Conservation (phyloP, 1,140 invertebrate species). For the Drosophila sp. region DNA sequence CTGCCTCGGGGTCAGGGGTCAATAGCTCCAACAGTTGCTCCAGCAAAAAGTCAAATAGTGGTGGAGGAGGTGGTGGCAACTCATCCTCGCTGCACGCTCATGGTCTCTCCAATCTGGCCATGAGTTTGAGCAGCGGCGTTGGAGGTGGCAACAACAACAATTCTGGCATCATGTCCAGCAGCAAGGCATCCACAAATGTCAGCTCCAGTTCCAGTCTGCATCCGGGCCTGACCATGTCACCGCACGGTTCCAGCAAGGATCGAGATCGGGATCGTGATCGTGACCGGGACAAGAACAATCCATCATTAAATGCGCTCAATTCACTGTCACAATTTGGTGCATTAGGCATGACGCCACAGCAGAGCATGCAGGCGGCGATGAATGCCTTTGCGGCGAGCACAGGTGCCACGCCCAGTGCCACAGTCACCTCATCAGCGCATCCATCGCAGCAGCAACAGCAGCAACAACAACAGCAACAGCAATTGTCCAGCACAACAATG, state of each 20-base stretch:
- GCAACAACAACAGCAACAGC: constrained; percentile 45
- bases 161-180: constrained; percentile 59
- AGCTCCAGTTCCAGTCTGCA: constrained; percentile 64
- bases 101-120: constrained; percentile 54
- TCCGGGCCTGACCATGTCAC: constrained; percentile 63
- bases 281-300: constrained; percentile 79
- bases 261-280: constrained; percentile 56
- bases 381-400: constrained; percentile 81
- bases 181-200: constrained; percentile 60
- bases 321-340: constrained; percentile 81
- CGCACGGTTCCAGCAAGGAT: constrained; percentile 49
- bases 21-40: constrained; percentile 57
- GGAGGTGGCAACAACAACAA: constrained; percentile 31
- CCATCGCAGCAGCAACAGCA: constrained; percentile 50
- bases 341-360: constrained; percentile 80
- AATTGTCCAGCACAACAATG: constrained; percentile 43
- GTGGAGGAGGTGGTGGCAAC: constrained; percentile 32
- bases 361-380: constrained; percentile 84
- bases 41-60: constrained; percentile 74
- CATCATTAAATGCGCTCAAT: constrained; percentile 81
- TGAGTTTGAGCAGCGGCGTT: constrained; percentile 25
- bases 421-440: constrained; percentile 62
- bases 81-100: constrained; percentile 60
- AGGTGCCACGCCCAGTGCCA: constrained; percentile 50
- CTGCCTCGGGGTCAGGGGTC: constrained; percentile 66